These are phyloP conservation scores for Proterorhinus semilunaris DNA, from an alignment of 2,113 vertebrate species.

Conservation along the genomic window DNA sequence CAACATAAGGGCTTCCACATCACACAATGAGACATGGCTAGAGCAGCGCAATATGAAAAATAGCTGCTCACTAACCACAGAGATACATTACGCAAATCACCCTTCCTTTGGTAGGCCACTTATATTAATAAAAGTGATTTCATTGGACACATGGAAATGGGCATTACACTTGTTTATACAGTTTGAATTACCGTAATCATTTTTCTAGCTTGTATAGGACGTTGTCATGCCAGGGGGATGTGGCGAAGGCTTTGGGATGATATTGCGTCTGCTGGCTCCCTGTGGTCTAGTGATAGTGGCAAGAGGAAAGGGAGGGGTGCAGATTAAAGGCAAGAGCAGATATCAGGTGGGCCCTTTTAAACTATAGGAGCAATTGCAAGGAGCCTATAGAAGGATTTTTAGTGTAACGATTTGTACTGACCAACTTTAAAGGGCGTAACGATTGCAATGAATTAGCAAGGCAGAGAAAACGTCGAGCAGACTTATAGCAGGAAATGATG, in stretches of 20 bases:
- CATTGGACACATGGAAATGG: conserved; percentile 35
- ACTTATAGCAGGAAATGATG: conserved; percentile 1
- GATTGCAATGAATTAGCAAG: conserved; percentile 31
- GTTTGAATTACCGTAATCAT: conserved; percentile 45
- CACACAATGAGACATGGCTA: conserved; percentile 9
- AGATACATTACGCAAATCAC: conserved; percentile 26
- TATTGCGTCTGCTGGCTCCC: conserved; percentile 32
- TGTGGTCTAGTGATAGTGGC: conserved; percentile 17
- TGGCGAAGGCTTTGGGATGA: conserved; percentile 41
- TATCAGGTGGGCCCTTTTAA: conserved; percentile 4
- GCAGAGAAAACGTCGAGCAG: conserved; percentile 18
- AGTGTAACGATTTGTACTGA: conserved; percentile 15
- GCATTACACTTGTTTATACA: conserved; percentile 49
- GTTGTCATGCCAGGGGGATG: conserved; percentile 32
- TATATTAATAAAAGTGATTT: conserved; percentile 47
- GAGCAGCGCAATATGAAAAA: conserved; percentile 30
- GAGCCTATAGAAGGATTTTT: conserved; percentile 5
- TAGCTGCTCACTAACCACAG: conserved; percentile 32
- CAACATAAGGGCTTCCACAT: conserved; percentile 29
- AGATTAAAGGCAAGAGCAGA: conserved; percentile 31
- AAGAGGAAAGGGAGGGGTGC: conserved; percentile 22
- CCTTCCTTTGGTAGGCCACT: conserved; percentile 6
- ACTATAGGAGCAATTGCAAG: background rate
- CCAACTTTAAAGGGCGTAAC: conserved; percentile 10
- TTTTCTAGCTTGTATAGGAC: conserved; percentile 29